Evolutionary conservation across 2,888 invertebrate genomes (phyloP), one percentile per base, ranked within the genome.

Genomic region (Apodemia hepburni): DNA sequence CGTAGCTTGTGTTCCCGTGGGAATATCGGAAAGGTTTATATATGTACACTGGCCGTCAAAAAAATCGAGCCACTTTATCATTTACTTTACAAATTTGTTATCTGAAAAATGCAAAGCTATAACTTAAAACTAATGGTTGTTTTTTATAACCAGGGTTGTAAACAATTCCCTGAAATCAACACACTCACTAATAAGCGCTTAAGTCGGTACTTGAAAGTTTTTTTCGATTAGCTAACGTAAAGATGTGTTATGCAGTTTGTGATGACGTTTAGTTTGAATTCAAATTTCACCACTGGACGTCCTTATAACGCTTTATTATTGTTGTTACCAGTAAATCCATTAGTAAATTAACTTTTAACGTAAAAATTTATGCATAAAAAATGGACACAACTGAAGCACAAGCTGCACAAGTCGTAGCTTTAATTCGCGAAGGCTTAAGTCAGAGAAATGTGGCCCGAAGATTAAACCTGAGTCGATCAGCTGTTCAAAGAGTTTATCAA

Each of bases 381-480:
- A 47, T 47, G 47, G n/a, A 47, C 47, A 47, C 47, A 47, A 47
- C 47, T 47, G 47, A 47, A 47, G 47, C 5, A 47, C n/a, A 47
- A 45, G 45, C 45, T 45, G 11, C 45, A 45, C 45, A 45, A 47
- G 47, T 47, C 15, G 47, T 47, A 15, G 47, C 47, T 47, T 47
- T n/a, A 47, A n/a, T 47, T n/a, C n/a, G 47, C n/a, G 47, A 47
- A 47, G n/a, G 47, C 47, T 47, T 47, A 12, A 42, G 1, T 17
- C 15, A 47, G 9, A 47, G 15, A 47, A 47, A 47, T 47, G 47
- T 47, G 47, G 47, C n/a, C n/a, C n/a, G n/a, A 47, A 47, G n/a
- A 47, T 47, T 47, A n/a, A 47, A 47, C 15, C 42, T 42, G 42
- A 42, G 12, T 42, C 42, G 42, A 42, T 42, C 42, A 42, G 42